These are phyloP conservation scores for Drosophila pseudoobscura DNA, from an alignment of 1,140 invertebrate genomes.

Conservation along the genomic window DNA sequence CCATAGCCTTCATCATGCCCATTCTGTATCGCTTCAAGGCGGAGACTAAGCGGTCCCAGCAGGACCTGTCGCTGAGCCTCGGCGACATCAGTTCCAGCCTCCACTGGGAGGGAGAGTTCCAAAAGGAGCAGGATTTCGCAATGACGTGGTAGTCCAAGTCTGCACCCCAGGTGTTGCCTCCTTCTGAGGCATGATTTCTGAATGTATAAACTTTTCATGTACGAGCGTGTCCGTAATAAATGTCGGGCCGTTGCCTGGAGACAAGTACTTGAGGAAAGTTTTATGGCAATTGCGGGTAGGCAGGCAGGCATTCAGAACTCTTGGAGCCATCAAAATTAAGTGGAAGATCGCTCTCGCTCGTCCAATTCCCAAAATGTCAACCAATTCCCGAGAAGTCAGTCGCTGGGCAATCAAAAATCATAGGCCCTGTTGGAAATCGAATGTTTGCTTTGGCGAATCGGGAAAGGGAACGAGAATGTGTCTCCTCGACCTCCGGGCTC, in stretches of 20 bases:
- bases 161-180: too few species aligned
- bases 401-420: slow-evolving; percentile 9
- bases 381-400: slow-evolving; percentile 34
- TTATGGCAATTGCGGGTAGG: slow-evolving; percentile 12
- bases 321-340: slow-evolving; percentile 4
- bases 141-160: not conserved
- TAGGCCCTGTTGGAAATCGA: slow-evolving; percentile 19
- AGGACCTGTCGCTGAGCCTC: not conserved
- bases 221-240: slow-evolving; percentile 44
- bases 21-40: slow-evolving; percentile 20
- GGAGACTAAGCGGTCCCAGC: not conserved
- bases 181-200: not conserved
- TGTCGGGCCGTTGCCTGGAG: slow-evolving; percentile 36
- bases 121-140: slow-evolving; percentile 20
- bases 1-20: slow-evolving; percentile 38
- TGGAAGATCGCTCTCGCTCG: not conserved
- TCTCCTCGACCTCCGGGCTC: not conserved
- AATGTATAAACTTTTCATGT: slow-evolving; percentile 24
- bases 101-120: slow-evolving; percentile 56
- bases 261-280: slow-evolving; percentile 34
- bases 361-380: slow-evolving; percentile 31
- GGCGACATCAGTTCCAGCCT: slow-evolving; percentile 56
- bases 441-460: slow-evolving; percentile 25
- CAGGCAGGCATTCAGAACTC: not conserved
- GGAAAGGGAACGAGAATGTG: slow-evolving; percentile 52